Percentiles rank a stretch among this genome's conserved stretches.
phyloP scores from a whole-genome alignment of 2,113 vertebrate species.

The Malurus elegans region DNA sequence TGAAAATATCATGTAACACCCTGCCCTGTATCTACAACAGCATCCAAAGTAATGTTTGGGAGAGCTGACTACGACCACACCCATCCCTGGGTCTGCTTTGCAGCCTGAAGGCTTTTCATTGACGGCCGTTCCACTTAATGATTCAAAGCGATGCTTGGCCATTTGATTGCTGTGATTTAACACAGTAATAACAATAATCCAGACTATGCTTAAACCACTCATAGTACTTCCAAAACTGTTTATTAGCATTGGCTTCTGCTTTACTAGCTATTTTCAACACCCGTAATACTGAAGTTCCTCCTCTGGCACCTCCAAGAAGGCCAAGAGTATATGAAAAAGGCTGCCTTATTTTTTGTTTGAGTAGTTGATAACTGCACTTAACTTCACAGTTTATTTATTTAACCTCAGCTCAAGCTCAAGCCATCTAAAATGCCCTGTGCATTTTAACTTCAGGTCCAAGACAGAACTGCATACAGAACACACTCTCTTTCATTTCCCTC shows the following conservation, averaged over 20 bases:
- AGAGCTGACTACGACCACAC: conserved; percentile 29
- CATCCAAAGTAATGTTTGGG: conserved; percentile 57
- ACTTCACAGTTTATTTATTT: conserved; percentile 30
- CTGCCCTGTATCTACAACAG: conserved; percentile 36
- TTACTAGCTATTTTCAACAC: conserved; percentile 66
- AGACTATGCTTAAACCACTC: conserved; percentile 60
- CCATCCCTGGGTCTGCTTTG: conserved; percentile 4
- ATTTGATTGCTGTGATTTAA: conserved; percentile 67
- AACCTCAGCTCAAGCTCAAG: conserved; percentile 21
- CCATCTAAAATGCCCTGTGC: not conserved
- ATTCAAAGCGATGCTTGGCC: conserved; percentile 50
- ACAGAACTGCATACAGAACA: not conserved
- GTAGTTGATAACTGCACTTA: conserved; percentile 42
- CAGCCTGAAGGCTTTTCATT: conserved; percentile 46
- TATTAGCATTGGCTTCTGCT: conserved; percentile 72
- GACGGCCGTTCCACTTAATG: conserved; percentile 37
- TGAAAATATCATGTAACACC: conserved; percentile 63
- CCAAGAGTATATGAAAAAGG: conserved; percentile 26
- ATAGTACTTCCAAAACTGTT: conserved; percentile 60
- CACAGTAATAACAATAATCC: conserved; percentile 66
- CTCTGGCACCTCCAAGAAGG: conserved; percentile 15
- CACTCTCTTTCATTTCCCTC: not conserved
- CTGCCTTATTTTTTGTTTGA: conserved; percentile 23
- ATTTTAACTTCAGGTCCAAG: not conserved
- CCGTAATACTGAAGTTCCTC: conserved; percentile 52